These are phyloP conservation scores for Rhopalosiphum padi DNA, from an alignment of 1,140 invertebrate species.

Conservation along the genomic window DNA sequence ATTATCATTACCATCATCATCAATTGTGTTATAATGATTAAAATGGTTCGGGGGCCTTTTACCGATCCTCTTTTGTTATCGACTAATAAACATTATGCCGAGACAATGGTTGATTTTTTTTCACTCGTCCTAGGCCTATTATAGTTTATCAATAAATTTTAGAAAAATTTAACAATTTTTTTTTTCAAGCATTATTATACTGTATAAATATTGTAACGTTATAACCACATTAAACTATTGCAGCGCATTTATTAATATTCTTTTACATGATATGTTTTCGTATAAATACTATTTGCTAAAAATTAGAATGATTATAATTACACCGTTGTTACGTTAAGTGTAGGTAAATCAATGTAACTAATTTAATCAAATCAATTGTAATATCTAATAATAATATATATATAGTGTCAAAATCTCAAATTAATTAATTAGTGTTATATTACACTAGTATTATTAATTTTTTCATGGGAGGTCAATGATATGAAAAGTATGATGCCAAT, in stretches of 20 bases:
- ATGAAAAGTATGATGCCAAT: neutral
- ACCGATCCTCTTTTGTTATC: slow-evolving; percentile 46
- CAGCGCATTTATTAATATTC: neutral
- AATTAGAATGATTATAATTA: neutral
- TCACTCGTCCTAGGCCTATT: slow-evolving; percentile 6
- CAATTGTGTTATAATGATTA: slow-evolving; percentile 58
- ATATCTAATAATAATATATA: neutral
- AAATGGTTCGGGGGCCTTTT: slow-evolving; percentile 57
- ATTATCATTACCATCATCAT: slow-evolving; percentile 56
- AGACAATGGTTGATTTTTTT: slow-evolving; percentile 52
- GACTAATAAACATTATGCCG: slow-evolving; percentile 56
- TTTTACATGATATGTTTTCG: neutral
- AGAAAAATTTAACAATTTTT: neutral
- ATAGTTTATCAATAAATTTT: slow-evolving; percentile 35
- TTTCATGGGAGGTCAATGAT: neutral
- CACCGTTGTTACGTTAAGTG: neutral
- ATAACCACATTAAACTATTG: neutral
- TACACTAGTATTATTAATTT: neutral
- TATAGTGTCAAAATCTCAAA: neutral
- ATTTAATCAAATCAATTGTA: neutral
- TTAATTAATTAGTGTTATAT: neutral
- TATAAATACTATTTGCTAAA: neutral
- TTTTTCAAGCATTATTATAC: neutral
- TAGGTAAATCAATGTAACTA: neutral
- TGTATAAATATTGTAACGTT: neutral